Conservation (phyloP, 2,888 invertebrate species). For the Malacosoma neustria region DNA sequence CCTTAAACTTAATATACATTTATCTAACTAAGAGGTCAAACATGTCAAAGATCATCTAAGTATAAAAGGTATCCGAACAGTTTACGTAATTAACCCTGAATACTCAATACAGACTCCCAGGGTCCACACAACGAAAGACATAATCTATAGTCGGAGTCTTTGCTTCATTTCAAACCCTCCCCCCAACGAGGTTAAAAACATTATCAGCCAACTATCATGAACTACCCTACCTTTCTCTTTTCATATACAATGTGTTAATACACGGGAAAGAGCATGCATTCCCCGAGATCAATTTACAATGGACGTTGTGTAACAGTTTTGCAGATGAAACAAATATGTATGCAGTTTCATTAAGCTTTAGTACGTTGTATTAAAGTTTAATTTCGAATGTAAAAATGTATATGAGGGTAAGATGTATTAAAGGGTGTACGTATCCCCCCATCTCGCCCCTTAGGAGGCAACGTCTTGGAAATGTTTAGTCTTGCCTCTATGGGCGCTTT, state of each 20-base stretch:
- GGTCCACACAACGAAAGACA: background rate
- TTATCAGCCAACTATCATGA: background rate
- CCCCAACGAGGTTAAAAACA: background rate
- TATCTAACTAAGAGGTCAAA: too few species aligned
- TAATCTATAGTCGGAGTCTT: background rate
- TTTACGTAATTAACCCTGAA: background rate
- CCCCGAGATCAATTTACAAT: background rate
- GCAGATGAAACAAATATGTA: background rate
- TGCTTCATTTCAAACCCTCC: background rate
- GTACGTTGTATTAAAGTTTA: background rate
- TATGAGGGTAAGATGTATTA: slow-evolving; percentile 6
- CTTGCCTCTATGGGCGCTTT: slow-evolving; percentile 58
- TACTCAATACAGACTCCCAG: background rate
- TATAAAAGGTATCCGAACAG: background rate
- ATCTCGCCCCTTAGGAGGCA: slow-evolving; percentile 32
- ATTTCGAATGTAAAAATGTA: background rate
- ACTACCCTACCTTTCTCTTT: background rate
- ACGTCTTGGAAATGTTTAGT: slow-evolving; percentile 66
- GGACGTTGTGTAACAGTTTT: background rate
- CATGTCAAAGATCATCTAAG: background rate
- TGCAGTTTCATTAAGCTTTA: background rate
- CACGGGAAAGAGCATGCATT: background rate
- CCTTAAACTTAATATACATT: too few species aligned
- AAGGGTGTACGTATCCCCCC: slow-evolving; percentile 23
- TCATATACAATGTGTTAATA: background rate